Evolutionary conservation across 2,113 vertebrate genomes (phyloP), one percentile per base, ranked within the genome.

Genomic region (Anarrhichthys ocellatus): DNA sequence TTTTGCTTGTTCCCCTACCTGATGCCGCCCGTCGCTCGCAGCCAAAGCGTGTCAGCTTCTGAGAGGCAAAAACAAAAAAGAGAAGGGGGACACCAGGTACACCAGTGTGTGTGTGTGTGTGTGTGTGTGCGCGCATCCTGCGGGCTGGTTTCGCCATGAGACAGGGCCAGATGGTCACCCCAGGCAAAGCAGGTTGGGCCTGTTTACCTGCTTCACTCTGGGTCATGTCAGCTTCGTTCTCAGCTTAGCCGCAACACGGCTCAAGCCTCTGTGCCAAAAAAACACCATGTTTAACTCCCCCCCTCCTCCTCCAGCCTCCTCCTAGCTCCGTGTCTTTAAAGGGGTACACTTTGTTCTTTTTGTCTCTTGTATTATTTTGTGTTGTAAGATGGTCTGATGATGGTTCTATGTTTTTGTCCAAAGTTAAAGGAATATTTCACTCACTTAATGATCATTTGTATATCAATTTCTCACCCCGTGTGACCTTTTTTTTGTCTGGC

Each of bases 161-260:
- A 92, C 91, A 80, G 86, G 92, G 87, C 95, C 95, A 95, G 93
- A 95, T 95, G 95, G 94, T 92, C 91, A 94, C 94, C 95, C 80
- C 88, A 92, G 94, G 95, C 94, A 76, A 92, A 95, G 91, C 93
- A 94, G 93, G 92, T 92, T 94, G 92, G 87, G 92, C 92, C 92
- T 94, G 94, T 95, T 95, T 95, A 95, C 94, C 93, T 94, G 92
- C 92, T 92, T 88, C 89, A 90, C 89, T 93, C 87, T 84, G 94
- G 95, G 94, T 95, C 93, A 92, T 92, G 92, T 94, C 95, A 94
- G 88, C 89, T 93, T 93, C 82, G 85, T 91, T 93, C 91, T 93
- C 89, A 89, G 89, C 88, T 91, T 87, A 92, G 93, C 91, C 67
- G 74, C 94, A 93, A 93, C 92, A 92, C 89, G 82, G 79, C 89